Conservation (phyloP, 2,888 invertebrate species). For the Platerodrilus igneus region DNA sequence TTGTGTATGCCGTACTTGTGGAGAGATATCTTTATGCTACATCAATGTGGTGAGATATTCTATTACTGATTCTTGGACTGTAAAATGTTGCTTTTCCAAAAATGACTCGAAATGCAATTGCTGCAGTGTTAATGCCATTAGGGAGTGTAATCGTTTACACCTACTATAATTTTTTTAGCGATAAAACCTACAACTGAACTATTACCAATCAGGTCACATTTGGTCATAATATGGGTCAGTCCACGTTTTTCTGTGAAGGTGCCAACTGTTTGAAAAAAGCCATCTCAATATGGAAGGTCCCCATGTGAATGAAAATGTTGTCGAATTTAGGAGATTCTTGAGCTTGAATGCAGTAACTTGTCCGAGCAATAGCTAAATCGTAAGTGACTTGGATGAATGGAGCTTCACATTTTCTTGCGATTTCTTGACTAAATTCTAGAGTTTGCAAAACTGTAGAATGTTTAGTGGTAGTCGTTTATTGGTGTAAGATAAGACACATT, state of each 20-base stretch:
- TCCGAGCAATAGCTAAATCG: conserved; percentile 25
- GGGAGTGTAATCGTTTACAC: conserved; percentile 23
- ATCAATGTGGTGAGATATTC: conserved; percentile 26
- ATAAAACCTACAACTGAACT: too few relatives aligned
- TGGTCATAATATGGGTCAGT: too few relatives aligned
- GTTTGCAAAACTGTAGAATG: conserved; percentile 32
- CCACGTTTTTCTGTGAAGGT: too few relatives aligned
- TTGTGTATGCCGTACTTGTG: conserved; percentile 25
- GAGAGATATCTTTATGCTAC: conserved; percentile 23
- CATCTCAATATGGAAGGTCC: too few relatives aligned
- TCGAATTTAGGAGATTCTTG: conserved; percentile 33
- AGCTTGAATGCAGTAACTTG: conserved; percentile 30
- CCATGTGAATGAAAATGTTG: conserved; percentile 37
- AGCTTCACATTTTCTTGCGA: conserved; percentile 30
- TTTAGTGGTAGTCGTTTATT: conserved; percentile 36
- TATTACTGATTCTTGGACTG: conserved; percentile 19
- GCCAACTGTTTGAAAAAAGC: too few relatives aligned
- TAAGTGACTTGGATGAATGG: conserved; percentile 30
- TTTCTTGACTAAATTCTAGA: conserved; percentile 27
- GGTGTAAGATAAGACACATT: conserved; percentile 35
- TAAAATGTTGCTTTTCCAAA: conserved; percentile 20
- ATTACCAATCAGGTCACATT: too few relatives aligned
- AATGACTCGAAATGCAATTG: conserved; percentile 31
- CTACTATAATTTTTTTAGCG: too few relatives aligned
- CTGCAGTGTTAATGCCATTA: conserved; percentile 26